Evolutionary conservation across 2,888 invertebrate species (phyloP), one percentile per base, ranked within the genome.

Genomic region (Ornithoptera priamus): DNA sequence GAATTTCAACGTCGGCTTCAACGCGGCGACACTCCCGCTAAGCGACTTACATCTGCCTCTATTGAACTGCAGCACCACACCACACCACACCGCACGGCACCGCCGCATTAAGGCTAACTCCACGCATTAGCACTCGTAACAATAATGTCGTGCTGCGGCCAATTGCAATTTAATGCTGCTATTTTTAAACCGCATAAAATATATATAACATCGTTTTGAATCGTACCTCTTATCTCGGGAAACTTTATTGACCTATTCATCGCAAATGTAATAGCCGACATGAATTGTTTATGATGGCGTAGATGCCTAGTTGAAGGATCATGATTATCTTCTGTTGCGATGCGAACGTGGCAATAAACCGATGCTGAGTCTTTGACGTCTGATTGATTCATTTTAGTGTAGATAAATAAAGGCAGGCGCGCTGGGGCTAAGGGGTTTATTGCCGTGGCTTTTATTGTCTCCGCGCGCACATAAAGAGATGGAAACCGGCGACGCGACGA

Each of bases 331-430:
- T 36, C 42, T 62, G 64, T 61, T 69, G 65, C 65, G 67, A 62
- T 63, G 58, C 57, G 63, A 70, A 77, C 77, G 75, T 75, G 75
- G 72, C 75, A 74, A 66, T 66, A 70, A 70, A 70, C 62, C 80
- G 77, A 81, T 81, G 78, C 79, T 78, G 75, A 75, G 73, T 72
- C 72, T 78, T 83, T 85, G 84, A 85, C 83, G 78, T 80, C 75
- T 83, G 87, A 88, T 85, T 88, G 88, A 88, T 88, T 88, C 83
- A 87, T 87, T 85, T 83, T 80, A 80, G 78, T 80, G 79, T 75
- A 81, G 83, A 86, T 85, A 86, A 83, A 85, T 85, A 86, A 83
- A 85, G 82, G 81, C 83, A 79, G 82, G 80, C 83, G 79, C 84
- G 81, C 80, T 74, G 76, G 77, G 77, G 78, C 73, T 78, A 80